Evolutionary conservation across 2,888 invertebrate genomes (phyloP).

Genomic region (Drosophila demipolita): DNA sequence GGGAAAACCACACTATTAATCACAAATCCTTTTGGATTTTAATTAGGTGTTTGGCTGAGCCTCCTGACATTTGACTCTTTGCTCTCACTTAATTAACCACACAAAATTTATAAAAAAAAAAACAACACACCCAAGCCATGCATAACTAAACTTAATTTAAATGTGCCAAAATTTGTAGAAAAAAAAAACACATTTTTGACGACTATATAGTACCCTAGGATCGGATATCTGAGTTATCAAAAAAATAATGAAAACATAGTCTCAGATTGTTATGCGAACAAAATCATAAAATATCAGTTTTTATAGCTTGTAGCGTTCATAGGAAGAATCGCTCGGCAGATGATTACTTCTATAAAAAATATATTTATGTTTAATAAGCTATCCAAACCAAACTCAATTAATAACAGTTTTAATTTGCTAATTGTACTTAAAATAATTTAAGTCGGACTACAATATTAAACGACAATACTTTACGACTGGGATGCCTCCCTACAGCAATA

Average conservation of each 20-base stretch:
- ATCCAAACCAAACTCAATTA: not conserved
- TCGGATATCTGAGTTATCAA: not conserved
- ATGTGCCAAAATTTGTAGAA: constrained; percentile 49
- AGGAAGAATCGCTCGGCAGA: not conserved
- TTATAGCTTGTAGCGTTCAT: not conserved
- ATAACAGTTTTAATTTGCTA: not conserved
- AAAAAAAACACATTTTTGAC: constrained; percentile 20
- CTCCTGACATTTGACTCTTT: constrained; percentile 33
- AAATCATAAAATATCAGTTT: not conserved
- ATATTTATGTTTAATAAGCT: not conserved
- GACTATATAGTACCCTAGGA: constrained; percentile 27
- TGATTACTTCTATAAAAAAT: not conserved
- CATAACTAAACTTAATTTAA: constrained; percentile 67
- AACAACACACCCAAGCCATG: constrained; percentile 8
- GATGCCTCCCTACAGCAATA: no score
- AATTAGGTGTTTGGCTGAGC: constrained; percentile 31
- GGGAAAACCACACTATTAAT: not conserved
- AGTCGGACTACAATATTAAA: not conserved
- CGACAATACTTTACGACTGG: no score
- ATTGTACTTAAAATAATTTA: not conserved
- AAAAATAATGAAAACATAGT: not conserved
- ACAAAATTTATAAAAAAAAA: constrained; percentile 11
- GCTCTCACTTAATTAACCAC: constrained; percentile 51
- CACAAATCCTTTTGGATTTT: not conserved
- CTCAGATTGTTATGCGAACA: not conserved